phyloP scores from a whole-genome alignment of 37 sponge, comb jelly and placozoan genomes.

The Aplysina aerophoba region DNA sequence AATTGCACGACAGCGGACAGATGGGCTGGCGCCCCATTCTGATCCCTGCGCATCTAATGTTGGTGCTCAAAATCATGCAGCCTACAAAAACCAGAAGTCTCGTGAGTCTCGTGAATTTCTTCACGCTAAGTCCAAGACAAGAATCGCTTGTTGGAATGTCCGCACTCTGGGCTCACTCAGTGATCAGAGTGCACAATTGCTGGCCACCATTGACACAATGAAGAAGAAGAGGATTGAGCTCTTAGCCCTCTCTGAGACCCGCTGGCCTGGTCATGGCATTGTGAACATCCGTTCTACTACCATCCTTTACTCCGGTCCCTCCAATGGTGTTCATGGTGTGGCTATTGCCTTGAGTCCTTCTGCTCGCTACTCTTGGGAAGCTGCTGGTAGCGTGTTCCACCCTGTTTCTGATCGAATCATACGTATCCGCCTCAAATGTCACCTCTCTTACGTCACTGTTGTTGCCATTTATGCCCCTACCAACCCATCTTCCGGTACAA shows the following conservation, averaged over 20 bases:
- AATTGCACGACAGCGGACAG: slow-evolving; percentile 18
- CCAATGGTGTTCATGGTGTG: too few species aligned
- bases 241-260: slow-evolving; percentile 14
- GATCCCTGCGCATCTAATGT: background rate
- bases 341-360: too few species aligned
- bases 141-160: slow-evolving; percentile 4
- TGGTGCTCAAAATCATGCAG: slow-evolving; percentile 22
- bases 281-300: too few species aligned
- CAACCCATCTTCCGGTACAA: too few species aligned
- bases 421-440: too few species aligned
- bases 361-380: too few species aligned
- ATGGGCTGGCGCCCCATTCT: slow-evolving; percentile 22
- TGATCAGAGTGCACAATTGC: background rate
- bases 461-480: too few species aligned
- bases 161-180: slow-evolving; percentile 17
- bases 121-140: slow-evolving; percentile 12
- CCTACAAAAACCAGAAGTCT: background rate
- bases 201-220: background rate
- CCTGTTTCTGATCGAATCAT: too few species aligned
- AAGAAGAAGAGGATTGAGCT: slow-evolving; percentile 2
- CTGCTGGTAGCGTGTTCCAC: too few species aligned
- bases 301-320: too few species aligned
- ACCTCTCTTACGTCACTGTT: too few species aligned
- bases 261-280: slow-evolving; percentile 22
- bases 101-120: slow-evolving; percentile 7